Percentiles rank a stretch among this genome's conserved stretches.
These are phyloP conservation scores for Panagrolaimus sp. DNA, from an alignment of 1,140 invertebrate genomes.

Conservation along the genomic window DNA sequence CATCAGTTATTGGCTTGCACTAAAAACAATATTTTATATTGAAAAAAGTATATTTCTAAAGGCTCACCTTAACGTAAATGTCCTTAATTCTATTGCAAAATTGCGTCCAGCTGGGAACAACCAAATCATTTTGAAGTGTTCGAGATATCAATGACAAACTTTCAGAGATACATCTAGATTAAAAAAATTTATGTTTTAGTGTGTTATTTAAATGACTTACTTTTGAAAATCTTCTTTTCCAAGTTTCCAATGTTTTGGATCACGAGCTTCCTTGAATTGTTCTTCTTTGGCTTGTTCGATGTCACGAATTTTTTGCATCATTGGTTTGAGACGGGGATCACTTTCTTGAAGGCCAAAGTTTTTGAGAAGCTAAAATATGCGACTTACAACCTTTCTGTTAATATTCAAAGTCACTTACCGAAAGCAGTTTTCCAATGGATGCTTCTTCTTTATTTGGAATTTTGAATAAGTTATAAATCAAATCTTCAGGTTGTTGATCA, in stretches of 20 bases:
- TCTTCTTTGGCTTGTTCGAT: conserved; percentile 45
- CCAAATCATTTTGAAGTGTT: conserved; percentile 45
- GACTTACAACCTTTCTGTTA: not conserved
- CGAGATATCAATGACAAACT: conserved; percentile 32
- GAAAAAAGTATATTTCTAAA: not conserved
- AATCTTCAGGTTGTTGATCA: conserved; percentile 46
- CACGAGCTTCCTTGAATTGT: conserved; percentile 27
- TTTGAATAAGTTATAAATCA: conserved; percentile 50
- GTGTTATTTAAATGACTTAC: not conserved
- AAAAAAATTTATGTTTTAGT: conserved; percentile 19
- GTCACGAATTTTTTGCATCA: conserved; percentile 39
- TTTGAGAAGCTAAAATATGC: conserved; percentile 35
- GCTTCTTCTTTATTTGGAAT: conserved; percentile 48
- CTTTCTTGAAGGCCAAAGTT: conserved; percentile 44
- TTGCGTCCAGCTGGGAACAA: conserved; percentile 36
- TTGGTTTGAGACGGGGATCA: conserved; percentile 36
- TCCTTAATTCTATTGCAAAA: conserved; percentile 37
- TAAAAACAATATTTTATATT: not conserved
- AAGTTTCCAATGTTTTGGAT: conserved; percentile 48
- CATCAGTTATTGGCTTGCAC: conserved; percentile 36
- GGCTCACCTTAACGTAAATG: conserved; percentile 35
- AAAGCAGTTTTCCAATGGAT: conserved; percentile 49
- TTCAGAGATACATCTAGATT: conserved; percentile 1
- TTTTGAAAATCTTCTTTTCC: conserved; percentile 33
- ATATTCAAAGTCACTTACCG: conserved; percentile 21